phyloP scores from a whole-genome alignment of 2,113 vertebrate species.

The Halcyon malimbica region DNA sequence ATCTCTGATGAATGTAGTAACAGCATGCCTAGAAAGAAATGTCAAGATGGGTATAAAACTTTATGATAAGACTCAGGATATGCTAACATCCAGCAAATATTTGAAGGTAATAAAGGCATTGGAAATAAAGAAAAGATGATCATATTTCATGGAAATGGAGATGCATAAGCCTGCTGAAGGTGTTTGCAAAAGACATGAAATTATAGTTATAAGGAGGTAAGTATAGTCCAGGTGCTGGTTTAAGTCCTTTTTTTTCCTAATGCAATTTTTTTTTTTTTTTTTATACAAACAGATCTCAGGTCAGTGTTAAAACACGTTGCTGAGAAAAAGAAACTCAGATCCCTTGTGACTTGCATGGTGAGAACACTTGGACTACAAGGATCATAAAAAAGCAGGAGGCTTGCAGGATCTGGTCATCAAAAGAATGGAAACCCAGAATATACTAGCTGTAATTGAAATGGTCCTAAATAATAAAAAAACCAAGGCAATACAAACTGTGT shows the following conservation, averaged over 20 bases:
- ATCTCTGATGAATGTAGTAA: background rate
- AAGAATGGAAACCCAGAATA: background rate
- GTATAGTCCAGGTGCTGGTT: background rate
- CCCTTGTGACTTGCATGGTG: background rate
- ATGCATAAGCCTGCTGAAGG: background rate
- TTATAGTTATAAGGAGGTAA: background rate
- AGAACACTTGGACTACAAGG: background rate
- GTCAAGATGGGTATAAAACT: background rate
- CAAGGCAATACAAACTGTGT: background rate
- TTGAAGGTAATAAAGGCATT: background rate
- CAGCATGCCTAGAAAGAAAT: background rate
- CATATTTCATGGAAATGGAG: background rate
- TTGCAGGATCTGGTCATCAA: background rate
- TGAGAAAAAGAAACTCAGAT: background rate
- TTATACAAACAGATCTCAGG: background rate
- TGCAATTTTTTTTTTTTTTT: background rate
- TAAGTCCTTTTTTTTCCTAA: background rate
- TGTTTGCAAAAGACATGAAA: background rate
- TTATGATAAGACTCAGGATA: background rate
- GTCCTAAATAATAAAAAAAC: background rate
- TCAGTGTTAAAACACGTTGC: background rate
- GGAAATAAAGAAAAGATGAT: background rate
- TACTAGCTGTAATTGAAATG: background rate
- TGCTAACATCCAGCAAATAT: background rate
- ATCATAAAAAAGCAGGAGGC: background rate